phyloP scores from a whole-genome alignment of 2,888 invertebrate genomes.

The Ophion ventricosus region DNA sequence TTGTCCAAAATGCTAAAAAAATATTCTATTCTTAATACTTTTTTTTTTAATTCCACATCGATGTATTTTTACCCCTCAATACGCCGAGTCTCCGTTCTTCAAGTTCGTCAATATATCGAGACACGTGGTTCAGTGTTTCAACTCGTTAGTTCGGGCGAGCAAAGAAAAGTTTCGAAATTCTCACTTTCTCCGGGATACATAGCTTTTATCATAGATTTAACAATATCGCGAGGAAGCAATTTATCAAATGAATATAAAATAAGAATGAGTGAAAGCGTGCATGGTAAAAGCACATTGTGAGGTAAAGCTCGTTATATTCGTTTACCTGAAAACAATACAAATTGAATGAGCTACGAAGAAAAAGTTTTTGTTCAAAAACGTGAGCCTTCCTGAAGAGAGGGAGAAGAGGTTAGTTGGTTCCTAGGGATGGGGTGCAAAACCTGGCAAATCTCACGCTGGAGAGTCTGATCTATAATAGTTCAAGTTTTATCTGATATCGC shows the following conservation, averaged over 20 bases:
- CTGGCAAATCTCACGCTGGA: constrained; percentile 13
- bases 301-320: constrained; percentile 37
- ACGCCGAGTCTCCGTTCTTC: no score
- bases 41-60: no score
- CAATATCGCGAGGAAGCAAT: not conserved
- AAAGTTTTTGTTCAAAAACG: constrained; percentile 43
- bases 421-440: not conserved
- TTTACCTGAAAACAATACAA: constrained; percentile 51
- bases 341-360: constrained; percentile 37
- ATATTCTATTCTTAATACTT: no score
- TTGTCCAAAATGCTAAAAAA: no score
- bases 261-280: constrained; percentile 9
- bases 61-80: no score
- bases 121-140: no score
- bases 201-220: not conserved
- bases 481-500: constrained; percentile 13
- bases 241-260: not conserved
- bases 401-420: not conserved
- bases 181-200: not conserved
- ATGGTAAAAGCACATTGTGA: constrained; percentile 25
- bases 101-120: no score
- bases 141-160: not conserved
- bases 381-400: constrained; percentile 10
- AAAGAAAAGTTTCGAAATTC: not conserved
- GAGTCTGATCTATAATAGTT: constrained; percentile 27